Percentiles rank a stretch among this genome's conserved stretches.
Evolutionary conservation across 2,888 invertebrate species (phyloP).

Genomic region (Hirtodrosophila cameraria): DNA sequence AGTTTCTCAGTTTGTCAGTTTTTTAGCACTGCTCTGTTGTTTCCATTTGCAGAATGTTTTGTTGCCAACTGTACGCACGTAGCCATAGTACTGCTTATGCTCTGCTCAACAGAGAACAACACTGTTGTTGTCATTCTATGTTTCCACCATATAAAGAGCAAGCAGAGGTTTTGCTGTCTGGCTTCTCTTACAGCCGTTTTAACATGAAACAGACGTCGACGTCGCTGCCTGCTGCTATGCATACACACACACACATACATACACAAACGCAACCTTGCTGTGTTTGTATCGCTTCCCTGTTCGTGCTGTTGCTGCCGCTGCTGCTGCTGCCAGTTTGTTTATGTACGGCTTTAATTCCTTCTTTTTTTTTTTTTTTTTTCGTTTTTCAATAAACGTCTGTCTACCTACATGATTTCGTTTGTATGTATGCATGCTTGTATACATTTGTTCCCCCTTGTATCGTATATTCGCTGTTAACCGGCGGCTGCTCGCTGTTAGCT

Average conservation of each 20-base stretch:
- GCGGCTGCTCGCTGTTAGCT: constrained; percentile 5
- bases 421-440: constrained; percentile 6
- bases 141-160: constrained; percentile 49
- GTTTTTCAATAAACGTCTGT: constrained; percentile 27
- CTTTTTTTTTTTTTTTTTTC: constrained; percentile 39
- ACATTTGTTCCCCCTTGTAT: constrained; percentile 23
- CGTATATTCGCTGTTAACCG: constrained; percentile 16
- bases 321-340: constrained; percentile 51
- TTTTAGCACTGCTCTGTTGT: constrained; percentile 48
- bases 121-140: constrained; percentile 63
- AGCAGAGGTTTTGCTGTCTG: constrained; percentile 39
- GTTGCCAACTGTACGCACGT: constrained; percentile 82
- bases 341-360: constrained; percentile 79
- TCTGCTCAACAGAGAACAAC: constrained; percentile 30
- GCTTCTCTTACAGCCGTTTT: constrained; percentile 49
- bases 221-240: constrained; percentile 20
- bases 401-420: constrained; percentile 13
- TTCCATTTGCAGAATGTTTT: constrained; percentile 75
- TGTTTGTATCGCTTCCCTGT: constrained; percentile 44
- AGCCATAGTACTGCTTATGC: constrained; percentile 24
- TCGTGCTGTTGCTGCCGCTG: constrained; percentile 19
- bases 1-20: too few species aligned
- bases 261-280: constrained; percentile 2
- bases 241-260: constrained; percentile 23
- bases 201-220: constrained; percentile 45